These are phyloP conservation scores for Tridacna gigas DNA, from an alignment of 2,888 invertebrate genomes.

Conservation along the genomic window DNA sequence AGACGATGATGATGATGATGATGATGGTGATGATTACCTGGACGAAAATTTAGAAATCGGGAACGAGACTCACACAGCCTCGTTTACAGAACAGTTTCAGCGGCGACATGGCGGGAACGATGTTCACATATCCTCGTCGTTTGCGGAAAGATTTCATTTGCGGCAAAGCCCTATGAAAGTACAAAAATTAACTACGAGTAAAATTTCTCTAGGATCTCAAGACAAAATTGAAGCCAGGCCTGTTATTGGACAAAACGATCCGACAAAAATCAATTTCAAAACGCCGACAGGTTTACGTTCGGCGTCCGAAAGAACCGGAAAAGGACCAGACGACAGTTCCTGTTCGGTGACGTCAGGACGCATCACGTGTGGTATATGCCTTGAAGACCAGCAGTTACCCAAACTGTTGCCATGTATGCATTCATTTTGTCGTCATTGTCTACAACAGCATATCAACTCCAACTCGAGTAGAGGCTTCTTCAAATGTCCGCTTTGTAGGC, in stretches of 20 bases:
- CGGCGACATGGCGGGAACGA: not conserved
- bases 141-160: too few relatives aligned
- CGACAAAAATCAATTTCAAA: not conserved
- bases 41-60: not conserved
- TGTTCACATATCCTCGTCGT: not conserved
- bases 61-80: not conserved
- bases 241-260: too few relatives aligned
- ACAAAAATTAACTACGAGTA: not conserved
- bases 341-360: slow-evolving; percentile 5
- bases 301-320: not conserved
- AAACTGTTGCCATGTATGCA: slow-evolving; percentile 15
- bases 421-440: slow-evolving; percentile 13
- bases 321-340: not conserved
- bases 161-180: too few relatives aligned
- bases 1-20: not conserved
- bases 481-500: not conserved
- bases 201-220: not conserved
- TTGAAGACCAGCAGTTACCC: slow-evolving; percentile 13
- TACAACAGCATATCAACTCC: slow-evolving; percentile 12
- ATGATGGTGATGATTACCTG: not conserved
- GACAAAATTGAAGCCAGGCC: not conserved
- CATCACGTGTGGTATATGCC: slow-evolving; percentile 21
- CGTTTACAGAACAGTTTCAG: not conserved
- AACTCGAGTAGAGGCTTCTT: not conserved
- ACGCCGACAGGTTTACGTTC: not conserved